A percentile compares a stretch with the other conserved stretches of the same genome.
phyloP scores from a whole-genome alignment of 1,140 invertebrate species.

The Galleria mellonella region DNA sequence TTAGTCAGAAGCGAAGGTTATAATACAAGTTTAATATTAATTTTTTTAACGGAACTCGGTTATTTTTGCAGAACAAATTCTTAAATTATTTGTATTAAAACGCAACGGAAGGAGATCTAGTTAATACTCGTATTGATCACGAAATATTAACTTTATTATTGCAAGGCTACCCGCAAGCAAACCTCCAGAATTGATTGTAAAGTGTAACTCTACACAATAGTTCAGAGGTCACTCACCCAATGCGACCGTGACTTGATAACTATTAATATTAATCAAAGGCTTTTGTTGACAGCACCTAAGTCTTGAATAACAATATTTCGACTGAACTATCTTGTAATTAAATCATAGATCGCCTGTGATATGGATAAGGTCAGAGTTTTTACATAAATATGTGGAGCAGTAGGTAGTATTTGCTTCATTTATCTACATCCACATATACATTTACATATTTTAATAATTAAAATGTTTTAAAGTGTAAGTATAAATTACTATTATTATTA shows the following conservation, averaged over 20 bases:
- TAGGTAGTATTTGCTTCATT: too few species aligned
- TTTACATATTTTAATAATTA: too few species aligned
- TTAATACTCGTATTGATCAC: constrained; percentile 3
- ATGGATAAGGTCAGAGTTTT: too few species aligned
- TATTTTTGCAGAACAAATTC: not conserved
- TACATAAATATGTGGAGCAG: too few species aligned
- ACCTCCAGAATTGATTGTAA: constrained; percentile 19
- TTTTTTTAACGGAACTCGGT: too few species aligned
- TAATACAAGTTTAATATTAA: constrained; percentile 1
- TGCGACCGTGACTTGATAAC: constrained; percentile 30
- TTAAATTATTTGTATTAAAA: too few species aligned
- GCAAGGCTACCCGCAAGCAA: constrained; percentile 14
- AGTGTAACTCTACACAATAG: constrained; percentile 15
- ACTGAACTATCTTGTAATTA: not conserved
- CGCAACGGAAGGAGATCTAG: constrained; percentile 1
- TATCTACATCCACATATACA: too few species aligned
- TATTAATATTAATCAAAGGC: constrained; percentile 30
- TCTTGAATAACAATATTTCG: constrained; percentile 1
- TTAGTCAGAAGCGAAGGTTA: not conserved
- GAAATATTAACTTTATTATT: constrained; percentile 1
- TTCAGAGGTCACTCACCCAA: constrained; percentile 46
- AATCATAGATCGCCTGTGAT: not conserved
- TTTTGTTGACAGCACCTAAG: constrained; percentile 23
- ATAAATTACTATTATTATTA: too few species aligned
- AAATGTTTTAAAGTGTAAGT: too few species aligned